phyloP scores from a whole-genome alignment of 2,888 invertebrate species.

The Myopa testacea region DNA sequence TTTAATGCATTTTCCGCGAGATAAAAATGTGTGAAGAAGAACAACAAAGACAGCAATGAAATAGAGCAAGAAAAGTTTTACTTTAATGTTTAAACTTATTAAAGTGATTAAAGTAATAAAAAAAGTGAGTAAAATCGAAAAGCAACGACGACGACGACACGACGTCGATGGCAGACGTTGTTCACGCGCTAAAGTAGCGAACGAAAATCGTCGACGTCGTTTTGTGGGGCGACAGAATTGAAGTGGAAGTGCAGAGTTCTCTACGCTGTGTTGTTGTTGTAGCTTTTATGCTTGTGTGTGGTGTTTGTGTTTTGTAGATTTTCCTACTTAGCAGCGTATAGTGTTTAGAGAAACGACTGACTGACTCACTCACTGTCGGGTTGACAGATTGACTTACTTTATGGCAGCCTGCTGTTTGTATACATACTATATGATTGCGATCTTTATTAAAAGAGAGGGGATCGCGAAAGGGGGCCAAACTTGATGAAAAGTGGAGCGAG shows the following conservation, averaged over 20 bases:
- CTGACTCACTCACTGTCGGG: neutral
- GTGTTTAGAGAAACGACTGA: neutral
- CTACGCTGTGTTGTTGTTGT: conserved; percentile 4
- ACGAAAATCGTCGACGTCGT: conserved; percentile 2
- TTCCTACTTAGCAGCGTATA: neutral
- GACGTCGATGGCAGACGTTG: neutral
- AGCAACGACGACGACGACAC: neutral
- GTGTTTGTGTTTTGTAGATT: neutral
- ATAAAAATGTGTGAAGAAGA: neutral
- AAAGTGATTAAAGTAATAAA: conserved; percentile 3
- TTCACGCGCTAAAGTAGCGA: neutral
- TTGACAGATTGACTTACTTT: neutral
- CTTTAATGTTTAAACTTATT: neutral
- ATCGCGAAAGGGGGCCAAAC: conserved; percentile 2
- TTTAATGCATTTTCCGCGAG: too few relatives aligned
- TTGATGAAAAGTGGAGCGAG: conserved; percentile 37
- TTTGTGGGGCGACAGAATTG: neutral
- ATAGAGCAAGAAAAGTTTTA: neutral
- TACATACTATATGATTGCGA: neutral
- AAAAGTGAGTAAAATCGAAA: neutral
- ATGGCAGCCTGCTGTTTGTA: neutral
- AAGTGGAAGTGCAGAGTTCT: neutral
- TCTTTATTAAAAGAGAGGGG: neutral
- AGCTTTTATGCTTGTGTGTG: conserved; percentile 5
- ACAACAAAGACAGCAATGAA: neutral